Evolutionary conservation across 1,140 invertebrate genomes (phyloP).

Genomic region (Hycleus cichorii): DNA sequence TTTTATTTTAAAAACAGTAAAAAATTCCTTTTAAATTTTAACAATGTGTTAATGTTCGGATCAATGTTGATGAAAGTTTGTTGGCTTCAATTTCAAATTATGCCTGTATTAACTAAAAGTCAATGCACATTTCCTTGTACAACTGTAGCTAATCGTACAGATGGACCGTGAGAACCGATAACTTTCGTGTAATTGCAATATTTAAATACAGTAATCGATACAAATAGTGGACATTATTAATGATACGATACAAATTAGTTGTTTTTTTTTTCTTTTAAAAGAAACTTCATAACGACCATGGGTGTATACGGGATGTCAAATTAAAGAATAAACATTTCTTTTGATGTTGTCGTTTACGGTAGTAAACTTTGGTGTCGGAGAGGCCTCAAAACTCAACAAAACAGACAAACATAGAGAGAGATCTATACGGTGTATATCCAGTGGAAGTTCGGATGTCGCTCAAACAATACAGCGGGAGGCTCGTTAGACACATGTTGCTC

Average conservation of each 20-base stretch:
- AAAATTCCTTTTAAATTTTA: conserved; percentile 12
- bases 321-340: conserved; percentile 16
- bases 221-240: too few relatives aligned
- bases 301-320: conserved; percentile 2
- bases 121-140: too few relatives aligned
- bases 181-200: conserved; percentile 6
- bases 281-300: conserved; percentile 8
- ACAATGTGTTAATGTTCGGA: conserved; percentile 15
- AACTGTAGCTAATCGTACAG: conserved; percentile 5
- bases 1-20: conserved; percentile 8
- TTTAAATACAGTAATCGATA: too few relatives aligned
- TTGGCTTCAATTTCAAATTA: too few relatives aligned
- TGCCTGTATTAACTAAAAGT: too few relatives aligned
- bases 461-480: conserved; percentile 19
- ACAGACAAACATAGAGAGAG: too few relatives aligned
- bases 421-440: neutral
- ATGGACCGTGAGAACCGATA: conserved; percentile 14
- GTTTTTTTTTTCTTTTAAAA: too few relatives aligned
- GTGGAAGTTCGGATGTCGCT: conserved; percentile 16
- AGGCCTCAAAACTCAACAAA: too few relatives aligned
- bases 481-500: conserved; percentile 27
- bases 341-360: conserved; percentile 2
- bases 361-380: too few relatives aligned
- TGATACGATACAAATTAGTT: too few relatives aligned
- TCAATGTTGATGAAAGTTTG: neutral